Evolutionary conservation across 2,888 invertebrate species (phyloP).

Genomic region (Nesidiocoris tenuis): DNA sequence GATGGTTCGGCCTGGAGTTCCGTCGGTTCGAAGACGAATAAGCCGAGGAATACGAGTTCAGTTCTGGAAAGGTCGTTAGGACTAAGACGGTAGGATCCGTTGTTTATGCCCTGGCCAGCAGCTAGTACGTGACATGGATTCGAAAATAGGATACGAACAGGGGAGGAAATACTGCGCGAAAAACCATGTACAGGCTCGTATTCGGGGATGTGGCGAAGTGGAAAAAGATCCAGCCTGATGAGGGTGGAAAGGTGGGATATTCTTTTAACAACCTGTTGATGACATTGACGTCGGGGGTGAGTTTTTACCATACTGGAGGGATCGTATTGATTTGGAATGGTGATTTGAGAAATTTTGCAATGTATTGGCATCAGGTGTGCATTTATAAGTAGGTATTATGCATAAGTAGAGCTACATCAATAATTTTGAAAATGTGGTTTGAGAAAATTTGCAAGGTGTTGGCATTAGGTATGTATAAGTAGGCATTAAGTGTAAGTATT

Average conservation of each 20-base stretch:
- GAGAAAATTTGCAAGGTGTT: too few species aligned
- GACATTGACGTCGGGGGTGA: too few species aligned
- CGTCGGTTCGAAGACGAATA: background rate
- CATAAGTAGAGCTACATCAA: too few species aligned
- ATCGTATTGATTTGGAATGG: too few species aligned
- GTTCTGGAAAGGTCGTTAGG: background rate
- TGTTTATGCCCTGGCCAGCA: background rate
- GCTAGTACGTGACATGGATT: background rate
- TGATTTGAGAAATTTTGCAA: too few species aligned
- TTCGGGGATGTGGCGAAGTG: background rate
- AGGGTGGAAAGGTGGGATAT: background rate
- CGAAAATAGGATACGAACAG: background rate
- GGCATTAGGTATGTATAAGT: too few species aligned
- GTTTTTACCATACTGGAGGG: too few species aligned
- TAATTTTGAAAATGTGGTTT: too few species aligned
- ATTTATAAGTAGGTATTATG: too few species aligned
- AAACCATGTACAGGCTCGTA: background rate
- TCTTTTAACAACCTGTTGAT: too few species aligned
- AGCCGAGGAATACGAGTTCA: background rate
- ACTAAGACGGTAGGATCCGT: background rate
- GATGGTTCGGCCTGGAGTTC: background rate
- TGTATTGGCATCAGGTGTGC: too few species aligned
- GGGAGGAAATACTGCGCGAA: background rate
- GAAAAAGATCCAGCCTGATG: background rate
- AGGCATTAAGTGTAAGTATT: too few species aligned